Percentiles rank a stretch among this genome's conserved stretches.
Conservation (phyloP, 2,888 invertebrate species). For the Tenthredo distinguenda region DNA sequence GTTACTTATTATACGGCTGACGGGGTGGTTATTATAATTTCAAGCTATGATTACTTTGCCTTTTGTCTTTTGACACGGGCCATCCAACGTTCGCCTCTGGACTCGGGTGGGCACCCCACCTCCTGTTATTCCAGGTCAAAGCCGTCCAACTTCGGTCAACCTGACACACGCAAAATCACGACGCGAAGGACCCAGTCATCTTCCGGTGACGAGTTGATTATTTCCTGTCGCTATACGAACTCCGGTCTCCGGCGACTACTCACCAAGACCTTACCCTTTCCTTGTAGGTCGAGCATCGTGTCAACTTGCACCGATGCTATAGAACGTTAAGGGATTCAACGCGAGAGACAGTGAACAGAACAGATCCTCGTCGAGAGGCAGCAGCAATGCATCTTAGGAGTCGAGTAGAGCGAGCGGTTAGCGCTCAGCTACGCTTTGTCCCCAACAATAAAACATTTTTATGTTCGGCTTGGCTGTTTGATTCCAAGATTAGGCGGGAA, state of each 20-base stretch:
- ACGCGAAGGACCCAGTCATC: slow-evolving; percentile 38
- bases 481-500: slow-evolving; percentile 77
- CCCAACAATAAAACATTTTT: slow-evolving; percentile 76
- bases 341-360: slow-evolving; percentile 36
- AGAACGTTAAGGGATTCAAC: slow-evolving; percentile 28
- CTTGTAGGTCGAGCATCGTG: slow-evolving; percentile 15
- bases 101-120: slow-evolving; percentile 41
- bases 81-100: slow-evolving; percentile 42
- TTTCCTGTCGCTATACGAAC: slow-evolving; percentile 21
- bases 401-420: slow-evolving; percentile 45
- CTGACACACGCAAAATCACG: slow-evolving; percentile 42
- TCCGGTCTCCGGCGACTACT: slow-evolving; percentile 4
- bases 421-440: slow-evolving; percentile 61
- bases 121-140: slow-evolving; percentile 67
- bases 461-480: slow-evolving; percentile 74
- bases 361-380: slow-evolving; percentile 38
- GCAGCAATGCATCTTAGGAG: slow-evolving; percentile 48
- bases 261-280: slow-evolving; percentile 21
- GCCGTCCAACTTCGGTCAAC: slow-evolving; percentile 45
- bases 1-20: slow-evolving; percentile 72
- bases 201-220: slow-evolving; percentile 50
- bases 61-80: slow-evolving; percentile 69
- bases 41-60: slow-evolving; percentile 74
- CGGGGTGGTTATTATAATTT: slow-evolving; percentile 72
- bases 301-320: slow-evolving; percentile 39